phyloP scores from a whole-genome alignment of 2,888 invertebrate genomes.

The Dryobota labecula region DNA sequence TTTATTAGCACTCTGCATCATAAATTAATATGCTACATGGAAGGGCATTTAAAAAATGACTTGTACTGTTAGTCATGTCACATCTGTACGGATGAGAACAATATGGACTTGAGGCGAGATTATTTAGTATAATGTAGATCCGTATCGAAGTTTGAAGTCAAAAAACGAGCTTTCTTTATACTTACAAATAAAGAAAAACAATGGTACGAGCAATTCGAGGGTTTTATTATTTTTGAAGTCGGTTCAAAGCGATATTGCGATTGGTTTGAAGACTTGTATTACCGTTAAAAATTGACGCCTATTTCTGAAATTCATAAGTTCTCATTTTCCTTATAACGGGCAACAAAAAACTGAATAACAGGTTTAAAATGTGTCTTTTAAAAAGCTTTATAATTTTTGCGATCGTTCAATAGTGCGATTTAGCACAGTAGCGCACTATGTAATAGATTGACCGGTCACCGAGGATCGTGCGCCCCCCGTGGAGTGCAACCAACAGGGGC shows the following conservation, averaged over 20 bases:
- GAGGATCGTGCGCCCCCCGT: conserved; percentile 59
- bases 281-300: not conserved
- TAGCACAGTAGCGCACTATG: conserved; percentile 58
- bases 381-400: conserved; percentile 7
- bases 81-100: conserved; percentile 38
- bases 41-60: conserved; percentile 38
- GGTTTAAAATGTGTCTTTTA: conserved; percentile 3
- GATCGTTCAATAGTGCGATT: conserved; percentile 27
- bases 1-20: conserved; percentile 30
- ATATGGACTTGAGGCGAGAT: conserved; percentile 4
- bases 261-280: not conserved
- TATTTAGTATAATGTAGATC: conserved; percentile 20
- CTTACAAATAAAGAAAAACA: not conserved
- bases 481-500: conserved; percentile 57
- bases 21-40: conserved; percentile 50
- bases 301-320: not conserved
- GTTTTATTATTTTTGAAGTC: not conserved
- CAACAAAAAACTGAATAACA: conserved; percentile 10
- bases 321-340: conserved; percentile 4
- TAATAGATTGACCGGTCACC: conserved; percentile 51
- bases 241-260: not conserved
- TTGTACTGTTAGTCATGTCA: conserved; percentile 16
- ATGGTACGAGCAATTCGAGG: too few relatives aligned
- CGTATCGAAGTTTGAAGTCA: not conserved
- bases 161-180: not conserved